Evolutionary conservation across 1,140 invertebrate genomes (phyloP).

Genomic region (Penaeus indicus): DNA sequence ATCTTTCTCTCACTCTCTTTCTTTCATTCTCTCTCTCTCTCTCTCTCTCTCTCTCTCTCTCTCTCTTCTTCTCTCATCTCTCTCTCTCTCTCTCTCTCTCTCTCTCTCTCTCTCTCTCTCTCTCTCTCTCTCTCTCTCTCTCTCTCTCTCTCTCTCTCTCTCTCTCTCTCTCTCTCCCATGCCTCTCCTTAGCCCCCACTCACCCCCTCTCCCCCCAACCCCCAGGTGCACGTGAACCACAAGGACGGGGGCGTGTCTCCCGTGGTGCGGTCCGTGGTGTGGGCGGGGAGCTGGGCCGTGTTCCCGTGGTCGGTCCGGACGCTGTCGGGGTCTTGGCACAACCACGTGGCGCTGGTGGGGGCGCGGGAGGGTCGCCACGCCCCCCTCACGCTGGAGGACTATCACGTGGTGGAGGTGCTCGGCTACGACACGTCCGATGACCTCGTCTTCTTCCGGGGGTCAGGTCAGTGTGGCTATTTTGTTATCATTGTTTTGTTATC

Average conservation of each 20-base stretch:
- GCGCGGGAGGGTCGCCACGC: conserved; percentile 55
- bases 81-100: no score
- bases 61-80: no score
- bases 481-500: not conserved
- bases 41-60: no score
- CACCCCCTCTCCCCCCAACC: not conserved
- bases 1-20: no score
- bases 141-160: no score
- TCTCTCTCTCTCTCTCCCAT: no score
- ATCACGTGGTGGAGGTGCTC: conserved; percentile 58
- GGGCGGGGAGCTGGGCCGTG: conserved; percentile 61
- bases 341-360: conserved; percentile 63
- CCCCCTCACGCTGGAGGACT: conserved; percentile 55
- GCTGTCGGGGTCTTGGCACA: conserved; percentile 60
- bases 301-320: conserved; percentile 63
- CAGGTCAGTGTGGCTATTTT: conserved; percentile 33
- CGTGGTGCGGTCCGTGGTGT: conserved; percentile 56
- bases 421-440: conserved; percentile 33
- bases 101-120: no score
- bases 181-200: not conserved
- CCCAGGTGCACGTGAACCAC: conserved; percentile 63
- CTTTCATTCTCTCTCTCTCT: no score
- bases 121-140: no score
- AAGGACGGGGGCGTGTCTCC: conserved; percentile 63
- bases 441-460: conserved; percentile 61